Evolutionary conservation across 2,797 vertebrate species (phyloP).

Genomic region (Myotis myotis): DNA sequence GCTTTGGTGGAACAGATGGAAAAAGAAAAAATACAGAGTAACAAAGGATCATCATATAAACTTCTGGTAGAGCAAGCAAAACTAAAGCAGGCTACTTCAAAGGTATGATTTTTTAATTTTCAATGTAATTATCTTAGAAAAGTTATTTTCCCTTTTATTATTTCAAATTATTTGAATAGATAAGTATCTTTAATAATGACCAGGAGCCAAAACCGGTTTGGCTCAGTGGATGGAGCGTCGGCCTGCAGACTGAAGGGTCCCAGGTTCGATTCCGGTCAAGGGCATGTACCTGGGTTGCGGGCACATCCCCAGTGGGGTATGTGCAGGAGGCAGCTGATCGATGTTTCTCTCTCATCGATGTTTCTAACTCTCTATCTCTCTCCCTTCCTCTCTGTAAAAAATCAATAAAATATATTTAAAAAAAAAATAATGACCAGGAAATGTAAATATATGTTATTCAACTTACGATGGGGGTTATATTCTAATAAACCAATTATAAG

Average conservation of each 20-base stretch:
- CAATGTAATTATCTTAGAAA: constrained; percentile 73
- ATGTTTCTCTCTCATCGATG: too few species aligned
- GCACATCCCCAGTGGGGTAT: too few species aligned
- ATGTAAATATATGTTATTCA: neutral
- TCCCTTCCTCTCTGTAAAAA: too few species aligned
- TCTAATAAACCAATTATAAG: neutral
- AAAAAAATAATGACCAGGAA: constrained; percentile 36
- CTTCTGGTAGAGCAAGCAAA: constrained; percentile 99
- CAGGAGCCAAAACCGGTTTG: too few species aligned
- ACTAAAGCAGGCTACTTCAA: constrained; percentile 99
- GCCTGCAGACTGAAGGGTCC: too few species aligned
- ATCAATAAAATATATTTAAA: too few species aligned
- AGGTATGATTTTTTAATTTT: constrained; percentile 87
- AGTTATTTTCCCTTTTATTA: constrained; percentile 67
- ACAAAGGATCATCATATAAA: constrained; percentile 99
- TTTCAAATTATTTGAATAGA: constrained; percentile 58
- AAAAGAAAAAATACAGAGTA: constrained; percentile 99
- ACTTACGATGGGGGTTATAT: neutral
- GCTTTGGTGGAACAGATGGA: constrained; percentile 99
- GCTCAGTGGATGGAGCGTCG: too few species aligned
- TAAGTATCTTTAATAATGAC: constrained; percentile 62
- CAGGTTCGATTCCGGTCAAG: too few species aligned
- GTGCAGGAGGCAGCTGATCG: too few species aligned
- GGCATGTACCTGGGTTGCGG: too few species aligned
- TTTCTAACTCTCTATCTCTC: too few species aligned